These are phyloP conservation scores for Epinotia nisella DNA, from an alignment of 2,888 invertebrate species.

Conservation along the genomic window DNA sequence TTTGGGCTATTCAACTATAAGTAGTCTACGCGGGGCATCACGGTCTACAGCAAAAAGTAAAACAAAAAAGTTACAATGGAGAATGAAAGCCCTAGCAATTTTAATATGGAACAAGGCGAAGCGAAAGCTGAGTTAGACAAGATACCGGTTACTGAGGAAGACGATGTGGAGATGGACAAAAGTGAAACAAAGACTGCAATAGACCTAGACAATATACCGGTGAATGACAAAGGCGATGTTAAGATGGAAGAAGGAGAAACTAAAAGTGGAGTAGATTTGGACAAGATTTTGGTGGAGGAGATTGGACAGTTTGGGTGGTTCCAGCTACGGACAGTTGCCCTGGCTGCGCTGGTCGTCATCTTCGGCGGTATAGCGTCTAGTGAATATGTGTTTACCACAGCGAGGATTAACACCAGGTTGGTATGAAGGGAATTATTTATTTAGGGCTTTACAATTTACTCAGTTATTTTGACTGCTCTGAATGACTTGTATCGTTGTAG, in stretches of 20 bases:
- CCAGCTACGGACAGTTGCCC: conserved; percentile 80
- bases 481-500: neutral
- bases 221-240: neutral
- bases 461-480: too few species aligned
- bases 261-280: conserved; percentile 55
- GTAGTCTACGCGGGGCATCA: neutral
- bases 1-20: neutral
- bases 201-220: neutral
- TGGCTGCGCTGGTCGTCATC: conserved; percentile 83
- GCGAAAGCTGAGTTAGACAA: conserved; percentile 57
- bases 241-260: conserved; percentile 17
- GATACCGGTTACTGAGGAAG: conserved; percentile 53
- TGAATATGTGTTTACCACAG: conserved; percentile 86
- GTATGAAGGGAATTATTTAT: neutral
- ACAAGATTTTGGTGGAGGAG: conserved; percentile 64
- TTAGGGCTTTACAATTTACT: too few species aligned
- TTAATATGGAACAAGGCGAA: neutral
- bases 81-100: neutral
- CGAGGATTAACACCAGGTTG: conserved; percentile 51
- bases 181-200: neutral
- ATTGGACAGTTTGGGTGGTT: conserved; percentile 84
- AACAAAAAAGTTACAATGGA: neutral
- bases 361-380: conserved; percentile 82
- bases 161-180: neutral
- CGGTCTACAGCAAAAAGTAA: neutral